These are phyloP conservation scores for Myripristis murdjan DNA, from an alignment of 2,797 vertebrate genomes.

Conservation along the genomic window DNA sequence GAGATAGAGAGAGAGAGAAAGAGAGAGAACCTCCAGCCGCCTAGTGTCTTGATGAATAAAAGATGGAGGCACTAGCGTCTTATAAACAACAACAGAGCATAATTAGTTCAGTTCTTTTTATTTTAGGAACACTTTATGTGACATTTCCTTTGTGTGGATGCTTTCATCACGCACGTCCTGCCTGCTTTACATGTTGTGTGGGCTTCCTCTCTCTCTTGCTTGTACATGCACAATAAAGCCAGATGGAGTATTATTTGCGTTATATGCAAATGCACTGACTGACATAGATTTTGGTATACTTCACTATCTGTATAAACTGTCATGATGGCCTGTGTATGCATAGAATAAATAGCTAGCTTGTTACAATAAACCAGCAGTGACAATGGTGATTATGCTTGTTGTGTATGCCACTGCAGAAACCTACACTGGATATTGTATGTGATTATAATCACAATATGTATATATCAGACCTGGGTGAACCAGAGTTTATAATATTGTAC, in stretches of 20 bases:
- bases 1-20: slow-evolving; percentile 68
- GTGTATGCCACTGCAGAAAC: slow-evolving; percentile 11
- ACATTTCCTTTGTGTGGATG: slow-evolving; percentile 76
- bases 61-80: slow-evolving; percentile 72
- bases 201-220: slow-evolving; percentile 33
- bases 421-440: background rate
- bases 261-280: slow-evolving; percentile 49
- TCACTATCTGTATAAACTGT: background rate
- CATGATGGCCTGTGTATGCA: background rate
- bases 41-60: slow-evolving; percentile 83
- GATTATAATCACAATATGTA: slow-evolving; percentile 9
- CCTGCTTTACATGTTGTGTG: slow-evolving; percentile 55
- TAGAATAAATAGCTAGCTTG: background rate
- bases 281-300: slow-evolving; percentile 38
- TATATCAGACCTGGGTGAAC: background rate
- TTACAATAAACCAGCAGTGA: background rate
- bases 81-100: slow-evolving; percentile 81
- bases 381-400: slow-evolving; percentile 15
- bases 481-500: no score
- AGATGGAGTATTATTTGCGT: slow-evolving; percentile 48
- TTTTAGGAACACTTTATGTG: slow-evolving; percentile 79
- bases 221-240: slow-evolving; percentile 48
- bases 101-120: slow-evolving; percentile 82
- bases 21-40: slow-evolving; percentile 74
- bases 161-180: slow-evolving; percentile 65